phyloP scores from a whole-genome alignment of 1,140 invertebrate species.

The Drosophila saltans region DNA sequence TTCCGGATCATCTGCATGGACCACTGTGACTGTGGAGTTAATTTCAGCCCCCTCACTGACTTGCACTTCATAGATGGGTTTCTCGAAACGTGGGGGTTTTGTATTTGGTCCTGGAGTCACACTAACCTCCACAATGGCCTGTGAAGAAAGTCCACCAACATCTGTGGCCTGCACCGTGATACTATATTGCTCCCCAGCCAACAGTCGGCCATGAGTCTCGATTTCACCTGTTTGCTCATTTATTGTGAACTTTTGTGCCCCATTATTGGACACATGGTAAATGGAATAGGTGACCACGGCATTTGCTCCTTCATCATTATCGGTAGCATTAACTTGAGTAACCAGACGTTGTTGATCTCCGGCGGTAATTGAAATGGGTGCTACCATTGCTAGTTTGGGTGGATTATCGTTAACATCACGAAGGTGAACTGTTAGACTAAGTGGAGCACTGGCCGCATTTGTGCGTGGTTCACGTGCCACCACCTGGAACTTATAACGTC shows the following conservation, averaged over 20 bases:
- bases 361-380: constrained; percentile 91
- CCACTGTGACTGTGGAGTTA: constrained; percentile 91
- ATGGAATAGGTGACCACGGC: constrained; percentile 92
- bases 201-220: constrained; percentile 89
- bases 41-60: constrained; percentile 94
- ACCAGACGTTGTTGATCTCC: constrained; percentile 89
- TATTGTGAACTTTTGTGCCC: constrained; percentile 92
- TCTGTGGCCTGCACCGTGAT: constrained; percentile 93
- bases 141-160: constrained; percentile 88
- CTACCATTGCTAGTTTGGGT: constrained; percentile 89
- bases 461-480: constrained; percentile 92
- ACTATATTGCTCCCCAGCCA: constrained; percentile 94
- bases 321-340: constrained; percentile 91
- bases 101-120: constrained; percentile 93
- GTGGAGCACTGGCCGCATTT: constrained; percentile 90
- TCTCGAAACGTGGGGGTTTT: constrained; percentile 91
- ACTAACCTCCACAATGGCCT: constrained; percentile 93
- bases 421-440: constrained; percentile 90
- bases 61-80: constrained; percentile 91
- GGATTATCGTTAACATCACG: constrained; percentile 94
- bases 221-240: constrained; percentile 91
- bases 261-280: constrained; percentile 95
- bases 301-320: constrained; percentile 93
- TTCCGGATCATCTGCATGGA: constrained; percentile 93
- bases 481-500: constrained; percentile 90